These are phyloP conservation scores for Dexiosoma caninum DNA, from an alignment of 2,888 invertebrate species.

Conservation along the genomic window DNA sequence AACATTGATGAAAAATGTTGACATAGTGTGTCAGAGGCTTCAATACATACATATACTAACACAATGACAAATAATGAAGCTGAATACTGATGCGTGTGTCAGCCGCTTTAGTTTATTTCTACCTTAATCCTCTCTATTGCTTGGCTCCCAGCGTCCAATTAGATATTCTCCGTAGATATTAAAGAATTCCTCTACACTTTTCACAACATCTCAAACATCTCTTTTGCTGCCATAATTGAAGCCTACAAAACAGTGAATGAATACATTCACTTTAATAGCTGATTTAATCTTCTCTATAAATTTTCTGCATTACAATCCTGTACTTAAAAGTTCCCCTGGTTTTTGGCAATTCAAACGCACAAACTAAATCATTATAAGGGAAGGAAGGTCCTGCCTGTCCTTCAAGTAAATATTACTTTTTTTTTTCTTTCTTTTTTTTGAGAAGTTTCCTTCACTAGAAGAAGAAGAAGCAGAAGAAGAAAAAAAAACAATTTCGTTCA, in stretches of 20 bases:
- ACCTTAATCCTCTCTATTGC: too few relatives aligned
- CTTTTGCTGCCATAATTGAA: too few relatives aligned
- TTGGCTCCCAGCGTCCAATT: too few relatives aligned
- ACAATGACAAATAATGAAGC: too few relatives aligned
- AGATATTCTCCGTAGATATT: too few relatives aligned
- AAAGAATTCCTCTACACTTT: background rate
- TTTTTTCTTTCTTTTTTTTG: slow-evolving; percentile 23
- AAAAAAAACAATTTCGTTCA: slow-evolving; percentile 17
- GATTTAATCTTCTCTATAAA: slow-evolving; percentile 1
- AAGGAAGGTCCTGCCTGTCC: slow-evolving; percentile 36
- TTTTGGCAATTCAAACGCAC: slow-evolving; percentile 3
- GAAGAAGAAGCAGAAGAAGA: too few relatives aligned
- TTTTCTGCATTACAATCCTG: slow-evolving; percentile 3
- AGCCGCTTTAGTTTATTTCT: too few relatives aligned
- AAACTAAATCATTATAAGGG: slow-evolving; percentile 30
- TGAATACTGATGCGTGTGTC: too few relatives aligned
- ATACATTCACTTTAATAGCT: slow-evolving; percentile 10
- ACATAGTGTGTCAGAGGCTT: too few relatives aligned
- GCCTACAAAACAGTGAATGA: too few relatives aligned
- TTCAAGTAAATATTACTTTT: background rate
- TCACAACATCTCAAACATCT: background rate
- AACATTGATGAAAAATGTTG: too few relatives aligned
- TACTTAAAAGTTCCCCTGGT: slow-evolving; percentile 28
- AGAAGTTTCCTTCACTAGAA: background rate
- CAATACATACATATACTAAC: too few relatives aligned